These are phyloP conservation scores for Dasypolia templi DNA, from an alignment of 2,888 invertebrate species.

Conservation along the genomic window DNA sequence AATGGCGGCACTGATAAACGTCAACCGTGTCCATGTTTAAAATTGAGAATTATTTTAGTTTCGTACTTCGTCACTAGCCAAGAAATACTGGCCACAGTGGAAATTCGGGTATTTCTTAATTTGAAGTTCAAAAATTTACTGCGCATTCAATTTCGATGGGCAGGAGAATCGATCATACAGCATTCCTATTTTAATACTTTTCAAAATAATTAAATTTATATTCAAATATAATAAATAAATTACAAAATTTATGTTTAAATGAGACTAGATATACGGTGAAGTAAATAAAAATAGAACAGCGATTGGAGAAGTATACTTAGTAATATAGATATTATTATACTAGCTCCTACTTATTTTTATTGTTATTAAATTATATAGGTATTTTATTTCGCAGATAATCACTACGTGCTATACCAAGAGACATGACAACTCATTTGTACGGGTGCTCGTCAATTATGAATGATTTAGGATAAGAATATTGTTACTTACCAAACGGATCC, in stretches of 20 bases:
- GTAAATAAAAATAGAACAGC: too few species aligned
- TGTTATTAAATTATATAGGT: too few species aligned
- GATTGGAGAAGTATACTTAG: too few species aligned
- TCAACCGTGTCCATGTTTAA: constrained; percentile 4
- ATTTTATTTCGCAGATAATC: too few species aligned
- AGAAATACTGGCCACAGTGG: not conserved
- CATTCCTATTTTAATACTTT: not conserved
- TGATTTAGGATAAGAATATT: not conserved
- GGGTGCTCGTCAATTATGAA: not conserved
- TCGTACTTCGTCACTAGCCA: not conserved
- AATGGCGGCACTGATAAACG: not conserved
- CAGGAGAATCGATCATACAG: not conserved
- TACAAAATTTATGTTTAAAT: too few species aligned
- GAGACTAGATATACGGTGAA: too few species aligned
- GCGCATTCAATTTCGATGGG: not conserved
- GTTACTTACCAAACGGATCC: not conserved
- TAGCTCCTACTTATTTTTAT: too few species aligned
- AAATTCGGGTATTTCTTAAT: constrained; percentile 2
- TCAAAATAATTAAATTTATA: not conserved
- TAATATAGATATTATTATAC: too few species aligned
- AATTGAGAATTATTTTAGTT: constrained; percentile 24
- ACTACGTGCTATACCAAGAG: not conserved
- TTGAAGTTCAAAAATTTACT: not conserved
- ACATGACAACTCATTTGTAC: not conserved
- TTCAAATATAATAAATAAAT: too few species aligned